Percentiles rank a stretch among this genome's conserved stretches.
Conservation (phyloP, 2,797 vertebrate genomes). For the Arnoldichthys spilopterus region DNA sequence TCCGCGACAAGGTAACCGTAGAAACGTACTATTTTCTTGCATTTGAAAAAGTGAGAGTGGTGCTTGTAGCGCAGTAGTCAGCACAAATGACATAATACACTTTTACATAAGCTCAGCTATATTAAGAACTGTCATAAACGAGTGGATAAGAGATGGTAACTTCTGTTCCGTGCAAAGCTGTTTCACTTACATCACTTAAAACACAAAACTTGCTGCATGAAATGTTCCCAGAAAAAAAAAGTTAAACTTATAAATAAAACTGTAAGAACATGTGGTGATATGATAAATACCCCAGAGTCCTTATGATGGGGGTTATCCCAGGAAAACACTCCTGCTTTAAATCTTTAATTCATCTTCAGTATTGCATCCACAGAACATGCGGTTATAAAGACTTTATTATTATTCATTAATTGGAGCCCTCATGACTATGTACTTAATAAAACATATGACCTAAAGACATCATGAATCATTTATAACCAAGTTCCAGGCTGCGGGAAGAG, state of each 20-base stretch:
- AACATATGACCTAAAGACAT: background rate
- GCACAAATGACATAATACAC: background rate
- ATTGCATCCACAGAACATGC: background rate
- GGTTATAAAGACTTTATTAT: background rate
- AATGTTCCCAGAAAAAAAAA: background rate
- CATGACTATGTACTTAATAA: background rate
- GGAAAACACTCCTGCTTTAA: background rate
- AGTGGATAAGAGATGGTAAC: background rate
- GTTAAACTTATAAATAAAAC: background rate
- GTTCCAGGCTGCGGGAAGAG: background rate
- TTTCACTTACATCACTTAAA: too few species aligned
- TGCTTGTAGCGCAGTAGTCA: background rate
- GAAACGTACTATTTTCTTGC: too few species aligned
- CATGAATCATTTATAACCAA: background rate
- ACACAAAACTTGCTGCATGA: background rate
- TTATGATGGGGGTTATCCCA: background rate
- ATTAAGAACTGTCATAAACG: conserved; percentile 9
- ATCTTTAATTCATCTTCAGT: background rate
- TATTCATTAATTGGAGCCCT: background rate
- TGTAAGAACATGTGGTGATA: background rate
- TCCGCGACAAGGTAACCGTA: background rate
- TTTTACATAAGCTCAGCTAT: conserved; percentile 11
- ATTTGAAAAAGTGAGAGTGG: background rate
- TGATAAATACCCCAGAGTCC: too few species aligned
- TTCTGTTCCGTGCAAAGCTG: too few species aligned